A percentile compares a stretch with the other conserved stretches of the same genome.
Conservation (phyloP, 2,797 vertebrate genomes). For the Argya squamiceps region DNA sequence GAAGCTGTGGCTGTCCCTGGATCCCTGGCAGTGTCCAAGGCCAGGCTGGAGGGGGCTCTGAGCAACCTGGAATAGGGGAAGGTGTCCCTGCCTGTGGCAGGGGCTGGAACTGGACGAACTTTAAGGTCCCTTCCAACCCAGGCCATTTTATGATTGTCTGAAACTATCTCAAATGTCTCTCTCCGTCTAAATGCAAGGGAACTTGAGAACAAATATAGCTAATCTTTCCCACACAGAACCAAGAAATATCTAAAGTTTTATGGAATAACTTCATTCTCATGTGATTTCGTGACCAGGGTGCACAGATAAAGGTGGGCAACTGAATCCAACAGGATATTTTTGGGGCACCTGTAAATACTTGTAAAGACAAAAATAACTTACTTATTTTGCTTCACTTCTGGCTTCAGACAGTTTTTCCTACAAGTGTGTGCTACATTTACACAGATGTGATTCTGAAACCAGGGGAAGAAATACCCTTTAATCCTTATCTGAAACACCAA, state of each 20-base stretch:
- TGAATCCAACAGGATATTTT: neutral
- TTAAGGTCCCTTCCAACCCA: neutral
- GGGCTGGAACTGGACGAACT: fast-evolving
- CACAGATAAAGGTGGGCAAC: neutral
- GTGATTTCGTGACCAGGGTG: neutral
- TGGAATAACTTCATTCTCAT: neutral
- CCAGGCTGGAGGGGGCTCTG: neutral
- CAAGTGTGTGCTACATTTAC: neutral
- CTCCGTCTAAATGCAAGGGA: neutral
- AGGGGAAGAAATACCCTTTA: neutral
- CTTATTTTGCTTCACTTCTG: neutral
- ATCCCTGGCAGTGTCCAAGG: neutral
- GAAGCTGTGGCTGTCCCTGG: neutral
- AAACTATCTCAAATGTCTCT: neutral
- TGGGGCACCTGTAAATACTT: neutral
- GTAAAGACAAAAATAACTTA: neutral
- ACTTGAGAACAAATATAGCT: neutral
- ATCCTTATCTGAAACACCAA: neutral
- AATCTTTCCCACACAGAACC: neutral
- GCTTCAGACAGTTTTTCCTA: neutral
- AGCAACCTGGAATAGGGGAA: fast-evolving
- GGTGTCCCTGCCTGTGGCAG: neutral
- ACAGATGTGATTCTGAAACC: neutral
- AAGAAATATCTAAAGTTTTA: neutral
- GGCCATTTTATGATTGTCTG: neutral